phyloP scores from a whole-genome alignment of 2,888 invertebrate genomes.

The Microchrysa polita region DNA sequence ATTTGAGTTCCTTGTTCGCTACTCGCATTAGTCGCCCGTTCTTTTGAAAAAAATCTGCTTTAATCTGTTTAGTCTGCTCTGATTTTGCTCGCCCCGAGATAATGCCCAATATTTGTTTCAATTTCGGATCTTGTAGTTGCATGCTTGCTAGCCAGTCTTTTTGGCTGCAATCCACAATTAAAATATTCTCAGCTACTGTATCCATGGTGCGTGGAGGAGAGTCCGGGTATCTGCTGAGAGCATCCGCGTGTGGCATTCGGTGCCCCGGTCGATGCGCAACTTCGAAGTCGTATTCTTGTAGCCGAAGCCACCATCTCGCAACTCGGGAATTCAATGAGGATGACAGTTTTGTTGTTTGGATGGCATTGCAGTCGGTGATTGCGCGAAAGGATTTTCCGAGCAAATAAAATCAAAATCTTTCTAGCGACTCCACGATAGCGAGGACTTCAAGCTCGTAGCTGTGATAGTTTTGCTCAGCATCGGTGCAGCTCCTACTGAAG shows the following conservation, averaged over 20 bases:
- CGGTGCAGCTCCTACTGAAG: too few species aligned
- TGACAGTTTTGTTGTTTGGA: constrained; percentile 48
- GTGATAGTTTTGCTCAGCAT: too few species aligned
- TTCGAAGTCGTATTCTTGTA: constrained; percentile 52
- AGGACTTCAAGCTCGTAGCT: too few species aligned
- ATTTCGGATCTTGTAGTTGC: constrained; percentile 28
- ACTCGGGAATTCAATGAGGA: constrained; percentile 54
- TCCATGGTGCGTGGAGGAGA: constrained; percentile 44
- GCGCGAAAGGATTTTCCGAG: too few species aligned
- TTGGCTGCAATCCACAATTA: background rate
- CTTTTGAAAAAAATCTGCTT: background rate
- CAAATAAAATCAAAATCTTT: too few species aligned
- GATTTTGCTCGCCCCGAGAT: background rate
- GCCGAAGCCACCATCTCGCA: constrained; percentile 54
- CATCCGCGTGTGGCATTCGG: constrained; percentile 57
- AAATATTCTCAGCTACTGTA: constrained; percentile 35
- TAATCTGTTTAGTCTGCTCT: background rate
- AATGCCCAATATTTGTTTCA: background rate
- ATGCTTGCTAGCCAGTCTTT: background rate
- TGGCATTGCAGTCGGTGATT: too few species aligned
- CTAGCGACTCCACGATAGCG: too few species aligned
- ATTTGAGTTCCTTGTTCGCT: background rate
- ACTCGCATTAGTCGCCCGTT: background rate
- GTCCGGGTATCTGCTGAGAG: constrained; percentile 33
- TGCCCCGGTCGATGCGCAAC: constrained; percentile 50